A percentile compares a stretch with the other conserved stretches of the same genome.
phyloP scores from a whole-genome alignment of 2,797 vertebrate genomes.

The Mus spretus region DNA sequence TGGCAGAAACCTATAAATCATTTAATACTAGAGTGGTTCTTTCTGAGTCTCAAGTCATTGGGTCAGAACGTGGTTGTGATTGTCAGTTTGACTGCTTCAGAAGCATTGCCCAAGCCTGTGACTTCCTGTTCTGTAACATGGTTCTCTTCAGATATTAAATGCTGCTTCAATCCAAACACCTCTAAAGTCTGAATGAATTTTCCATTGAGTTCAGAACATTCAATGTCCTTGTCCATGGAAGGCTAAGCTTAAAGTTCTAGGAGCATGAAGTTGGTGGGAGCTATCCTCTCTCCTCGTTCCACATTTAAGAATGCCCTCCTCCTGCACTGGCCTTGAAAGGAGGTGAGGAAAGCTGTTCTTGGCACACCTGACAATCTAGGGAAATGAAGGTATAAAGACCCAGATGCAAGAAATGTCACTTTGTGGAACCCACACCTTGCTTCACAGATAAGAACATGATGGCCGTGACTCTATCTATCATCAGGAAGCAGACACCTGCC shows the following conservation, averaged over 20 bases:
- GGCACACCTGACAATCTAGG: background rate
- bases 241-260: background rate
- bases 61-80: background rate
- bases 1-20: background rate
- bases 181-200: background rate
- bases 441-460: background rate
- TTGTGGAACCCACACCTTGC: background rate
- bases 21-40: background rate
- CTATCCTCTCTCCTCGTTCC: accelerated
- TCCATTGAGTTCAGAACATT: background rate
- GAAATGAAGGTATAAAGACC: background rate
- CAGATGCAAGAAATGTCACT: background rate
- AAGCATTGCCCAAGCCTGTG: background rate
- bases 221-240: background rate
- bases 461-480: background rate
- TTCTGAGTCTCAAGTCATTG: background rate
- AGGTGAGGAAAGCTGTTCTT: background rate
- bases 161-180: background rate
- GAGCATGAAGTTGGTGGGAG: background rate
- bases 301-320: background rate
- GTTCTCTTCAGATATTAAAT: background rate
- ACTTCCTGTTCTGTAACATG: slow-evolving; percentile 24
- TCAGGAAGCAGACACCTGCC: background rate
- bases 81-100: background rate
- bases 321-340: accelerated